Percentiles rank a stretch among this genome's conserved stretches.
Conservation (phyloP, 2,888 invertebrate genomes). For the Himalopsyche kuldschensis region DNA sequence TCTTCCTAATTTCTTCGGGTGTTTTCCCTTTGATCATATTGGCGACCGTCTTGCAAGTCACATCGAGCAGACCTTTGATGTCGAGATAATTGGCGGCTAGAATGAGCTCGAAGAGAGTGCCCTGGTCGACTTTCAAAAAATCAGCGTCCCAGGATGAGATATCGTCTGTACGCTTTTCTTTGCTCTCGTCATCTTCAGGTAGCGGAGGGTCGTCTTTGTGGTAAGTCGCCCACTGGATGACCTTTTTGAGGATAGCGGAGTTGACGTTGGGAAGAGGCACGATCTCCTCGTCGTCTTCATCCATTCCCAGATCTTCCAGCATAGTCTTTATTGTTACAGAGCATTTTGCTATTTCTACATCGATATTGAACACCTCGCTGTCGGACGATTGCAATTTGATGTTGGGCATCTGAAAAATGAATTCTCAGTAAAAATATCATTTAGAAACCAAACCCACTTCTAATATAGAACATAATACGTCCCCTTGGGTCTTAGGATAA, state of each 20-base stretch:
- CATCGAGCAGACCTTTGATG: conserved; percentile 92
- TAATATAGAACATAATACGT: too few relatives aligned
- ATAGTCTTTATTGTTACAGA: conserved; percentile 98
- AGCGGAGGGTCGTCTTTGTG: conserved; percentile 95
- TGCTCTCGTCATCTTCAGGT: conserved; percentile 96
- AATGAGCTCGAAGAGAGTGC: conserved; percentile 93
- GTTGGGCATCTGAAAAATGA: conserved; percentile 79
- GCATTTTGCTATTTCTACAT: conserved; percentile 95
- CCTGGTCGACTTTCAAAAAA: conserved; percentile 97
- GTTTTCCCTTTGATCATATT: conserved; percentile 99
- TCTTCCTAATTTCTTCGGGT: conserved; percentile 96
- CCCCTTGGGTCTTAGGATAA: too few relatives aligned
- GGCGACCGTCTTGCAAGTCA: conserved; percentile 97
- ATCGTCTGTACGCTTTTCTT: conserved; percentile 98
- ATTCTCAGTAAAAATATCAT: too few relatives aligned
- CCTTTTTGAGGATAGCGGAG: conserved; percentile 93
- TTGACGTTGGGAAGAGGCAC: conserved; percentile 97
- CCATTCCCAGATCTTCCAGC: conserved; percentile 92
- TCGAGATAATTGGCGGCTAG: conserved; percentile 97
- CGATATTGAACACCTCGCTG: conserved; percentile 93
- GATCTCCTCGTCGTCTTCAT: conserved; percentile 90
- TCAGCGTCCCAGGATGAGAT: conserved; percentile 99
- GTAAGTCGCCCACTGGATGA: conserved; percentile 89
- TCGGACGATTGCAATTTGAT: conserved; percentile 95
- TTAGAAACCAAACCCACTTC: too few relatives aligned